phyloP scores from a whole-genome alignment of 2,888 invertebrate species.

The Dryobota labecula region DNA sequence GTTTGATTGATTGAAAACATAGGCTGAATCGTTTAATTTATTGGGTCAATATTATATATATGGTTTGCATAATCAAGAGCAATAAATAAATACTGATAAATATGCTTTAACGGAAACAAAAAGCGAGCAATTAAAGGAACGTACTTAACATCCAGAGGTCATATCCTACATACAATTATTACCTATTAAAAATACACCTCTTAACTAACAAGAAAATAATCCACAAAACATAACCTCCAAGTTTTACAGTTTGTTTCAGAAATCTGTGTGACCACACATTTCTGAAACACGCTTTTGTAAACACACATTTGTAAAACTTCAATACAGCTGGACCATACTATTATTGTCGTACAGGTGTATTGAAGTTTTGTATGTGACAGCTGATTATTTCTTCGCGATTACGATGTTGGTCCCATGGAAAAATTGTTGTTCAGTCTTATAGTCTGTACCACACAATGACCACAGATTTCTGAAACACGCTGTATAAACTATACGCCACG shows the following conservation, averaged over 20 bases:
- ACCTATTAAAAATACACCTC: conserved; percentile 21
- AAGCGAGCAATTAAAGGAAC: not conserved
- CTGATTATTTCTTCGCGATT: too few species aligned
- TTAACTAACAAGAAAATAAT: conserved; percentile 2
- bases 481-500: conserved; percentile 7
- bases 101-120: not conserved
- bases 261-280: too few species aligned
- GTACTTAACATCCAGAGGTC: conserved; percentile 11
- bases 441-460: not conserved
- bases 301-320: too few species aligned
- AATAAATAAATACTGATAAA: too few species aligned
- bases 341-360: too few species aligned
- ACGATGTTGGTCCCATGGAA: not conserved
- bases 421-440: not conserved
- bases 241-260: not conserved
- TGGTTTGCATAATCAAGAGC: not conserved
- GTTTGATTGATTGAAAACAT: not conserved
- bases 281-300: too few species aligned
- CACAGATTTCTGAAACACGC: not conserved
- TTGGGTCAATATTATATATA: not conserved
- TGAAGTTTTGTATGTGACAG: too few species aligned
- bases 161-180: not conserved
- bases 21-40: not conserved
- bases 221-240: not conserved
- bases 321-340: too few species aligned